Conservation (phyloP, 2,113 vertebrate species). For the Nematolebias whitei region DNA sequence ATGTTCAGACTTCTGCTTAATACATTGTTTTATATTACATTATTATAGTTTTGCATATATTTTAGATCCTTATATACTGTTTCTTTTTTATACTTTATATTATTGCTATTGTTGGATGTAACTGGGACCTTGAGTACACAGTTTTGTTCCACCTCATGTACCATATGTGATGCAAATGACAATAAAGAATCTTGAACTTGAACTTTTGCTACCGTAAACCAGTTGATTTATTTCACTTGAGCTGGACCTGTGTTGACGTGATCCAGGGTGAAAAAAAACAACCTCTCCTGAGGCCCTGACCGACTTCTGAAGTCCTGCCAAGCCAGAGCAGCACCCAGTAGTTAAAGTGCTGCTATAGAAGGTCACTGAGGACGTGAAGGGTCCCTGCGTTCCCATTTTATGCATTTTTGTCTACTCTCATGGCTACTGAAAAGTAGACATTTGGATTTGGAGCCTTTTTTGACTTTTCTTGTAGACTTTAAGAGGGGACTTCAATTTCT, state of each 20-base stretch:
- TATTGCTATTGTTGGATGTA: too few relatives aligned
- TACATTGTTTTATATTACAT: too few relatives aligned
- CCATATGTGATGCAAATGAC: too few relatives aligned
- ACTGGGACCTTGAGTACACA: too few relatives aligned
- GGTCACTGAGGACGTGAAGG: constrained; percentile 40
- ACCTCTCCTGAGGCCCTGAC: constrained; percentile 23
- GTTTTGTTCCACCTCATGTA: too few relatives aligned
- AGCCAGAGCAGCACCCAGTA: constrained; percentile 43
- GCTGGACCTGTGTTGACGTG: constrained; percentile 29
- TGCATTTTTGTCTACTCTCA: constrained; percentile 3
- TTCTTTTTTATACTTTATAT: too few relatives aligned
- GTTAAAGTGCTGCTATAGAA: constrained; percentile 39
- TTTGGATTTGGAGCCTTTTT: neutral
- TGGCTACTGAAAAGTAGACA: constrained; percentile 4
- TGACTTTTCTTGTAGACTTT: neutral
- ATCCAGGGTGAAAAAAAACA: constrained; percentile 25
- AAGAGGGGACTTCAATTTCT: neutral
- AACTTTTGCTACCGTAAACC: too few relatives aligned
- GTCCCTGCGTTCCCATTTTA: constrained; percentile 21
- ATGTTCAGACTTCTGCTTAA: too few relatives aligned
- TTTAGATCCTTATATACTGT: too few relatives aligned
- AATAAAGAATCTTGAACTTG: too few relatives aligned
- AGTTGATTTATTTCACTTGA: constrained; percentile 18
- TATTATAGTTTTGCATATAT: too few relatives aligned
- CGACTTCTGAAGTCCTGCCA: constrained; percentile 42